Conservation (phyloP, 2,113 vertebrate genomes). For the Prochilodus magdalenae region DNA sequence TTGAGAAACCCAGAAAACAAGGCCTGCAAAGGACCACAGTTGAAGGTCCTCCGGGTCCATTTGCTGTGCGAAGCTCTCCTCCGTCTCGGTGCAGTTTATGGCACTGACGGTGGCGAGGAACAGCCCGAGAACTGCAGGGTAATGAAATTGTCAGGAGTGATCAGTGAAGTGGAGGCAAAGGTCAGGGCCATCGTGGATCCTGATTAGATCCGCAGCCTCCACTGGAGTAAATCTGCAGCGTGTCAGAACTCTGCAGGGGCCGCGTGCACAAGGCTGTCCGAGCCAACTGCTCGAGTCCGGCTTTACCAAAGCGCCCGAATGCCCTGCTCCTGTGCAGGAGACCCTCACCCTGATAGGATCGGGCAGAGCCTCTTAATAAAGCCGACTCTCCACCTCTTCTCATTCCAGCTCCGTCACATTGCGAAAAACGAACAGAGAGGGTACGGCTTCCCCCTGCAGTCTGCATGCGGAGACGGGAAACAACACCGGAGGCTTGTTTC, state of each 20-base stretch:
- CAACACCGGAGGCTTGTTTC: neutral
- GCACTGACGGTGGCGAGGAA: neutral
- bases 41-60: neutral
- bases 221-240: neutral
- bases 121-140: constrained; percentile 3
- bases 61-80: neutral
- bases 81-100: neutral
- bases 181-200: constrained; percentile 29
- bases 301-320: neutral
- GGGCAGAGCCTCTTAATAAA: neutral
- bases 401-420: neutral
- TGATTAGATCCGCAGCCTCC: constrained; percentile 31
- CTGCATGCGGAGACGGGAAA: neutral
- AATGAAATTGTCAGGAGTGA: constrained; percentile 48
- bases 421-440: neutral
- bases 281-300: neutral
- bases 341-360: neutral
- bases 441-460: neutral
- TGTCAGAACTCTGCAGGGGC: neutral
- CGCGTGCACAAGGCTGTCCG: neutral
- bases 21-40: too few relatives aligned
- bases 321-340: neutral
- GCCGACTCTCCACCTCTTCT: neutral
- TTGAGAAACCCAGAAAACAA: too few relatives aligned
- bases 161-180: constrained; percentile 45